Percentiles rank a stretch among this genome's conserved stretches.
These are phyloP conservation scores for Volucella inanis DNA, from an alignment of 2,888 invertebrate genomes.

Conservation along the genomic window DNA sequence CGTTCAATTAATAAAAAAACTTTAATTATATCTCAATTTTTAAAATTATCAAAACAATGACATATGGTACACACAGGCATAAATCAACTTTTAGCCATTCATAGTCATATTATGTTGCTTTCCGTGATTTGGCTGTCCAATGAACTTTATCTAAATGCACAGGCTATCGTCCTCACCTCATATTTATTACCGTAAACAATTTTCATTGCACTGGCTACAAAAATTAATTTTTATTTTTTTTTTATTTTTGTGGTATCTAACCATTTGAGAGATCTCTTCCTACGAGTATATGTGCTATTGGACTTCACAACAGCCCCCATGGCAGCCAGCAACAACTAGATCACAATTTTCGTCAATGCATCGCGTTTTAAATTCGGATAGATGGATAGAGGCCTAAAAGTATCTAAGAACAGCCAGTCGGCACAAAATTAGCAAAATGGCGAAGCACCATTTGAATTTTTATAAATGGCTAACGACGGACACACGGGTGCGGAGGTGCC, in stretches of 20 bases:
- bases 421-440: constrained; percentile 15
- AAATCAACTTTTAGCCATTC: too few relatives aligned
- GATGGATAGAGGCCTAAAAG: constrained; percentile 19
- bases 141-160: too few relatives aligned
- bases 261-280: not conserved
- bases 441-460: constrained; percentile 11
- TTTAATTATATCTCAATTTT: too few relatives aligned
- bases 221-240: constrained; percentile 16
- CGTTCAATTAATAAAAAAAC: too few relatives aligned
- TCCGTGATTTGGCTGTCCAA: too few relatives aligned
- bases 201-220: constrained; percentile 28
- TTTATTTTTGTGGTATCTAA: not conserved
- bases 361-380: not conserved
- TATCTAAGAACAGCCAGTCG: constrained; percentile 8
- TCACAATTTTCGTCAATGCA: too few relatives aligned
- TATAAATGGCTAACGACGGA: constrained; percentile 48
- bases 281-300: not conserved
- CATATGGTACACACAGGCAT: too few relatives aligned
- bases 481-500: constrained; percentile 62
- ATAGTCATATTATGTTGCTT: too few relatives aligned
- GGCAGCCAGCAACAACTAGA: not conserved
- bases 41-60: too few relatives aligned
- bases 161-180: constrained; percentile 16
- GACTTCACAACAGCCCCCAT: constrained; percentile 7
- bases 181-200: constrained; percentile 28